These are phyloP conservation scores for Lepus oiostolus DNA, from an alignment of 2,797 vertebrate genomes.

Conservation along the genomic window DNA sequence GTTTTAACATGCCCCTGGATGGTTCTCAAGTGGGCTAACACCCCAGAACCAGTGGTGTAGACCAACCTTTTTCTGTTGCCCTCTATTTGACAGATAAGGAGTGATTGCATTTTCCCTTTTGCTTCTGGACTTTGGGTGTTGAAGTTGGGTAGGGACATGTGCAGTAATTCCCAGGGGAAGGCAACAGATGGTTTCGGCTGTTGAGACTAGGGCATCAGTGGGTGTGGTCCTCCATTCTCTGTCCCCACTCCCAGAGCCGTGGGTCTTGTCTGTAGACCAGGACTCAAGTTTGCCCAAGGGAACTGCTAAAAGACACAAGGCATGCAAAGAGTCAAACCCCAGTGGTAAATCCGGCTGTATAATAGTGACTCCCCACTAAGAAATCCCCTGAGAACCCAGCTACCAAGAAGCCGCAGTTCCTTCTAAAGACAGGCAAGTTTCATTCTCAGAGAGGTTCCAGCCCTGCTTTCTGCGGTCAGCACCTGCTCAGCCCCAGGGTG, in stretches of 20 bases:
- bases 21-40: background rate
- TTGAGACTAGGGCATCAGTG: background rate
- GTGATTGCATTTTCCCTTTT: background rate
- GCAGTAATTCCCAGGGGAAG: background rate
- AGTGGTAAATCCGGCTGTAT: conserved; percentile 41
- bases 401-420: conserved; percentile 61
- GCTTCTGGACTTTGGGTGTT: background rate
- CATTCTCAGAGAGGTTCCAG: conserved; percentile 63
- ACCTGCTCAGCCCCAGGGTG: conserved; percentile 12
- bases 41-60: background rate
- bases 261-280: background rate
- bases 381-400: conserved; percentile 80
- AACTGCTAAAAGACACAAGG: background rate
- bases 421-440: conserved; percentile 22
- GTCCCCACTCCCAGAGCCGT: background rate
- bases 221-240: background rate
- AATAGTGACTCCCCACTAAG: conserved; percentile 8
- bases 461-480: conserved; percentile 73
- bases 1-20: background rate
- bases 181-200: background rate
- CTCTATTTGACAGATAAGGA: background rate
- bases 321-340: background rate
- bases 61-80: background rate
- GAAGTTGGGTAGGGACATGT: background rate
- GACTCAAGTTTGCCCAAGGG: background rate